phyloP scores from a whole-genome alignment of 1,140 invertebrate genomes.

The Sipha flava region DNA sequence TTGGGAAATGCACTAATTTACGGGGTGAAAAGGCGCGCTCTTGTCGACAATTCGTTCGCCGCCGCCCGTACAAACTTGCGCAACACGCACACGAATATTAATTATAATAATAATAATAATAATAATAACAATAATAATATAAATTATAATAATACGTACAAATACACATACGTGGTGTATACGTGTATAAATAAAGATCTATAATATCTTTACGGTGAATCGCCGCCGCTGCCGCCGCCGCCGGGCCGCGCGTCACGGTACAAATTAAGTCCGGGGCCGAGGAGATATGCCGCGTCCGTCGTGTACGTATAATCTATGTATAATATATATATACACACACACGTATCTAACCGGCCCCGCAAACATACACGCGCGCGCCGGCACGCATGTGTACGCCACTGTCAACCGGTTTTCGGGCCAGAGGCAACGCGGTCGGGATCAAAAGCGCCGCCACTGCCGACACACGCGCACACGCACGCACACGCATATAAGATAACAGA shows the following conservation, averaged over 20 bases:
- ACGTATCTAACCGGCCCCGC: neutral
- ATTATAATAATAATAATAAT: too few species aligned
- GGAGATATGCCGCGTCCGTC: constrained; percentile 7
- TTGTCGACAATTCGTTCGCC: too few species aligned
- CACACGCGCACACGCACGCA: neutral
- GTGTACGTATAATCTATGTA: neutral
- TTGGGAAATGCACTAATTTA: too few species aligned
- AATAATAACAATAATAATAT: too few species aligned
- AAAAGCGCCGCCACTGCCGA: constrained; percentile 13
- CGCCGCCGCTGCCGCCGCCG: neutral
- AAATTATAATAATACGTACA: too few species aligned
- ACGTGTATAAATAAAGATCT: neutral
- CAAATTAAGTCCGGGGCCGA: constrained; percentile 27
- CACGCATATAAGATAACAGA: neutral
- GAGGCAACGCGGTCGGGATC: constrained; percentile 23
- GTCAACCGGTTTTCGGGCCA: constrained; percentile 31
- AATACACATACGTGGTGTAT: neutral
- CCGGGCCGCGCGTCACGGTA: constrained; percentile 24
- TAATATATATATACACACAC: neutral
- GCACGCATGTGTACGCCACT: neutral
- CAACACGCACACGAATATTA: too few species aligned
- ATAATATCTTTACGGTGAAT: constrained; percentile 1
- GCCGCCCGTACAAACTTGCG: too few species aligned
- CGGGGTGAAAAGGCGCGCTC: too few species aligned
- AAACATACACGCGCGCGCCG: neutral